These are phyloP conservation scores for Rutilus rutilus DNA, from an alignment of 2,113 vertebrate genomes.

Conservation along the genomic window DNA sequence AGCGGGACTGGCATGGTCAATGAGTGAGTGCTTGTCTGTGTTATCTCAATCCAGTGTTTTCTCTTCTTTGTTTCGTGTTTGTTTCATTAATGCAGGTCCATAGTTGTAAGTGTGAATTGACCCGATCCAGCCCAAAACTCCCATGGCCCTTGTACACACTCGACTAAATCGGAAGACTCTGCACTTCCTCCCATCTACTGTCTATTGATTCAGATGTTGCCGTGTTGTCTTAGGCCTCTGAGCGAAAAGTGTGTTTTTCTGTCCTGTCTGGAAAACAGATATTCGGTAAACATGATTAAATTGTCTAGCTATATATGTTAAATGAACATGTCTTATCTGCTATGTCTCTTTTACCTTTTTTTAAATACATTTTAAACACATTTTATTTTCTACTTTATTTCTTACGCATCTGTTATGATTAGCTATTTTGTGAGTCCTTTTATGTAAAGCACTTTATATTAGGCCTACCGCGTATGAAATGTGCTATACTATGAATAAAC, in stretches of 20 bases:
- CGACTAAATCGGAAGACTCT: slow-evolving; percentile 2
- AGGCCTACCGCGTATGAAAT: neutral
- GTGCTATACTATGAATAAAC: neutral
- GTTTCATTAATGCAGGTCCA: slow-evolving; percentile 63
- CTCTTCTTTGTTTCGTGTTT: slow-evolving; percentile 48
- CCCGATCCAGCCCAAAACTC: slow-evolving; percentile 52
- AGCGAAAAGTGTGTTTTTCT: neutral
- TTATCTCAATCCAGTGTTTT: slow-evolving; percentile 26
- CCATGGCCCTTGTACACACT: slow-evolving; percentile 26
- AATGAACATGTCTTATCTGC: neutral
- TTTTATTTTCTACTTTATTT: neutral
- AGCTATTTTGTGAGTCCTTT: neutral
- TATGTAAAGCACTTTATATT: neutral
- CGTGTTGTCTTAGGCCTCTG: neutral
- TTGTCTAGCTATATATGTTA: neutral
- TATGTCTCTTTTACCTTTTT: neutral
- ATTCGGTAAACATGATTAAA: neutral
- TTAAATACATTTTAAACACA: neutral
- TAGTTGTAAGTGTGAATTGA: slow-evolving; percentile 62
- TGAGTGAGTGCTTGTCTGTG: slow-evolving; percentile 43
- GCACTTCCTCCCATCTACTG: neutral
- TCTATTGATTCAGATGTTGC: slow-evolving; percentile 5
- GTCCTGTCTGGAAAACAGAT: neutral
- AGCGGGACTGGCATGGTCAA: slow-evolving; percentile 63
- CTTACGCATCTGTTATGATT: neutral